Percentiles rank a stretch among this genome's conserved stretches.
Evolutionary conservation across 2,888 invertebrate species (phyloP).

Genomic region (Cataglyphis livida): DNA sequence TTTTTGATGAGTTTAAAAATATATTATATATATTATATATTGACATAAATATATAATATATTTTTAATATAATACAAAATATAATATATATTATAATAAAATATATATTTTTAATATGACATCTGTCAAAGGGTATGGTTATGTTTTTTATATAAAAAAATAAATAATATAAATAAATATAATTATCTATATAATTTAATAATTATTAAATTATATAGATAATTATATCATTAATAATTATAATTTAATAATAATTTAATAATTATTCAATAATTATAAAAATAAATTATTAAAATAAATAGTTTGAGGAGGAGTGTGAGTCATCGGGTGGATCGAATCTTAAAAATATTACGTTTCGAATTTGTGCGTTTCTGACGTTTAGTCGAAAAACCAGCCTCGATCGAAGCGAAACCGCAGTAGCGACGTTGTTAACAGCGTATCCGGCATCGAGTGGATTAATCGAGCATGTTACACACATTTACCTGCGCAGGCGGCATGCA

Average conservation of each 20-base stretch:
- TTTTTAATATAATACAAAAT: too few species aligned
- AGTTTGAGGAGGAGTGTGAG: not conserved
- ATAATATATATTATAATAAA: too few species aligned
- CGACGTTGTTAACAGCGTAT: slow-evolving; percentile 70
- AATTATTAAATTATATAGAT: too few species aligned
- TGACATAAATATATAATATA: too few species aligned
- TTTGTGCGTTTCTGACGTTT: not conserved
- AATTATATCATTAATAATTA: too few species aligned
- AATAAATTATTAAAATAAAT: not conserved
- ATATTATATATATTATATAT: too few species aligned
- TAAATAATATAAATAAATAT: not conserved
- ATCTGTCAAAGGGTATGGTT: not conserved
- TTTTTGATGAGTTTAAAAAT: too few species aligned
- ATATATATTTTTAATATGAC: not conserved
- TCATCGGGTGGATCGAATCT: not conserved
- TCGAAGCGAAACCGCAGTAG: slow-evolving; percentile 67
- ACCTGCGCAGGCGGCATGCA: slow-evolving; percentile 66
- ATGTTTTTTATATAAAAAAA: not conserved
- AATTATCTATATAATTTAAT: too few species aligned
- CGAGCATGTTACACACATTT: slow-evolving; percentile 75
- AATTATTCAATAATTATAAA: too few species aligned
- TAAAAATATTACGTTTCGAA: not conserved
- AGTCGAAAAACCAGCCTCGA: slow-evolving; percentile 51
- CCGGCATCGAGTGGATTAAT: slow-evolving; percentile 66
- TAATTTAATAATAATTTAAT: too few species aligned